Conservation (phyloP, 2,113 vertebrate species). For the Erythrocercus mccallii region DNA sequence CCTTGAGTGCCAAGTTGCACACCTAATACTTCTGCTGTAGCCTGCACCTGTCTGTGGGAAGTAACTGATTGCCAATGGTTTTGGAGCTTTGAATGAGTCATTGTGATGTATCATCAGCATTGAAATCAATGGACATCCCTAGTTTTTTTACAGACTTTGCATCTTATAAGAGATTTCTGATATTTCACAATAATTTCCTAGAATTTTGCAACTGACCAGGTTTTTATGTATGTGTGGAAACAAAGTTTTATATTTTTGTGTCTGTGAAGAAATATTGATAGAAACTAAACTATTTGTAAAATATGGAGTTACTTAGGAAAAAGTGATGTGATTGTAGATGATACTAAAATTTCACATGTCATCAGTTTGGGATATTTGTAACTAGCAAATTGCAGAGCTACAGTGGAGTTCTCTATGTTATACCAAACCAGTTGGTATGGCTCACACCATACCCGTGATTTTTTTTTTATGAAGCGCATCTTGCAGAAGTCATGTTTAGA, state of each 20-base stretch:
- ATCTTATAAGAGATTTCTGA: neutral
- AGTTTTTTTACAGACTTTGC: neutral
- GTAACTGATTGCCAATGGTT: neutral
- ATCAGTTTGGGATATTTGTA: neutral
- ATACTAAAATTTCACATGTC: neutral
- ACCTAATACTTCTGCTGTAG: conserved; percentile 27
- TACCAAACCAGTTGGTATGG: neutral
- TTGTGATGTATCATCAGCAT: neutral
- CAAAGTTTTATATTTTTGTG: neutral
- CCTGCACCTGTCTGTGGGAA: neutral
- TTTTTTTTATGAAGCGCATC: neutral
- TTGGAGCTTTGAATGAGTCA: neutral
- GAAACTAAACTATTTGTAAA: neutral
- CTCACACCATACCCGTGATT: neutral
- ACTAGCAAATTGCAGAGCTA: neutral
- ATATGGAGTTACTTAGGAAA: neutral
- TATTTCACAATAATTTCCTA: neutral
- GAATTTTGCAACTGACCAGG: neutral
- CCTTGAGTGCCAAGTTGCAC: neutral
- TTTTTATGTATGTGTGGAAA: neutral
- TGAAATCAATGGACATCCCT: neutral
- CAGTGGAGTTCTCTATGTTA: neutral
- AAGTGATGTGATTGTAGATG: neutral
- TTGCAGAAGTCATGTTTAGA: conserved; percentile 1
- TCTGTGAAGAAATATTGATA: neutral